Evolutionary conservation across 2,888 invertebrate species (phyloP).

Genomic region (Nipponacmea schrenckii): DNA sequence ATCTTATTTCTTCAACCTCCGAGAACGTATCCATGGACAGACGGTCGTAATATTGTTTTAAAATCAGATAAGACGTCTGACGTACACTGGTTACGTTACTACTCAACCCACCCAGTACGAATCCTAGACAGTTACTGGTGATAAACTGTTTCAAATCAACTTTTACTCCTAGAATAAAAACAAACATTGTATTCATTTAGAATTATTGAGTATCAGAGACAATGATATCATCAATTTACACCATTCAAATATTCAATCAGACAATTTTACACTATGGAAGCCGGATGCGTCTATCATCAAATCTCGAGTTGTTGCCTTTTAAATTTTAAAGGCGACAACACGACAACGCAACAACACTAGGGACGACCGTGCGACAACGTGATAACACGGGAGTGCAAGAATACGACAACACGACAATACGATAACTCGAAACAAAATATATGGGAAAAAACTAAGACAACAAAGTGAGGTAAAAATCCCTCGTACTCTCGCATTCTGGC

Average conservation of each 20-base stretch:
- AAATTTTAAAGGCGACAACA: no score
- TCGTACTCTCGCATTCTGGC: no score
- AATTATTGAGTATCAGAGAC: not conserved
- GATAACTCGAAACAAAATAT: no score
- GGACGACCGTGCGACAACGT: not conserved
- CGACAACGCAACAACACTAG: no score
- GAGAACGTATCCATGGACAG: constrained; percentile 72
- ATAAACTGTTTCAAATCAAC: constrained; percentile 79
- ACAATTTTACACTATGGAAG: no score
- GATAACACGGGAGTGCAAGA: not conserved
- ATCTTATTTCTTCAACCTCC: constrained; percentile 77
- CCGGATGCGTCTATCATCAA: no score
- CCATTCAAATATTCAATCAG: no score
- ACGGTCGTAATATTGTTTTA: constrained; percentile 80
- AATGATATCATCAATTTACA: no score
- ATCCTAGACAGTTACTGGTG: constrained; percentile 77
- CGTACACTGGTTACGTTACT: constrained; percentile 77
- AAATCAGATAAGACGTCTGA: constrained; percentile 79
- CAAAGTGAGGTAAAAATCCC: no score
- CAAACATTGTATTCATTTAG: not conserved
- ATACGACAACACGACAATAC: not conserved
- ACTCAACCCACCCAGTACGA: constrained; percentile 78
- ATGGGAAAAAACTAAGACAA: no score
- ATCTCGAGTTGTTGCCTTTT: no score
- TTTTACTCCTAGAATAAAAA: constrained; percentile 72